Conservation (phyloP, 2,797 vertebrate genomes). For the Anableps anableps region DNA sequence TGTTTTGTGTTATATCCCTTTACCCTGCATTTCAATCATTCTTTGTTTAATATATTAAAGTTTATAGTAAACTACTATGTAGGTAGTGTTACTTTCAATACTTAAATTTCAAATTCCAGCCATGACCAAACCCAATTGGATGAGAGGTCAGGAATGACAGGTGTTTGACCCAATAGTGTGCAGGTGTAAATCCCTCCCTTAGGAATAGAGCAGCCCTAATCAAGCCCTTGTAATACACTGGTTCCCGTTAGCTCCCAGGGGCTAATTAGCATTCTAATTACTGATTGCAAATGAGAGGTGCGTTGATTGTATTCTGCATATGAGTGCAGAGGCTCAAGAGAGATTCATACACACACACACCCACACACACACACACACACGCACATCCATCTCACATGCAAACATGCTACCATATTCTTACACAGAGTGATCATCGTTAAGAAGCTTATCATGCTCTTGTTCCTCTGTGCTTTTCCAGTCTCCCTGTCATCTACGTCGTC, state of each 20-base stretch:
- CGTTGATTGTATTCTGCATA: slow-evolving; percentile 77
- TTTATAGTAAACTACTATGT: slow-evolving; percentile 10
- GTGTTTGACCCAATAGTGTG: slow-evolving; percentile 65
- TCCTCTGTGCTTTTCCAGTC: slow-evolving; percentile 73
- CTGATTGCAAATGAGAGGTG: slow-evolving; percentile 97
- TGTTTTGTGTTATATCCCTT: neutral
- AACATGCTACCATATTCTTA: slow-evolving; percentile 65
- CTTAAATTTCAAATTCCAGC: slow-evolving; percentile 35
- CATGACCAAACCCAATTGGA: slow-evolving; percentile 42
- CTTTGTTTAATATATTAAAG: slow-evolving; percentile 32
- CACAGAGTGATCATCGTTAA: slow-evolving; percentile 93
- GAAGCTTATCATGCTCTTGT: slow-evolving; percentile 92
- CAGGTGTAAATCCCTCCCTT: slow-evolving; percentile 73
- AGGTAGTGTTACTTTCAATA: neutral
- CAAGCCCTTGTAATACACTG: slow-evolving; percentile 99
- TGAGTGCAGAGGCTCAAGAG: slow-evolving; percentile 72
- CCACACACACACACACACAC: slow-evolving; percentile 69
- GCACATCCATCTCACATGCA: slow-evolving; percentile 48
- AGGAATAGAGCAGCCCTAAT: slow-evolving; percentile 95
- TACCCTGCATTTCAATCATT: slow-evolving; percentile 34
- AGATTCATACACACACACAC: slow-evolving; percentile 71
- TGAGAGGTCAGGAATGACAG: slow-evolving; percentile 65
- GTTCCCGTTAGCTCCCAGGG: slow-evolving; percentile 99
- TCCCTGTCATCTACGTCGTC: slow-evolving; percentile 68
- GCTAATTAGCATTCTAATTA: slow-evolving; percentile 99